phyloP scores from a whole-genome alignment of 2,888 invertebrate species.

The Reticulitermes lucifugus region DNA sequence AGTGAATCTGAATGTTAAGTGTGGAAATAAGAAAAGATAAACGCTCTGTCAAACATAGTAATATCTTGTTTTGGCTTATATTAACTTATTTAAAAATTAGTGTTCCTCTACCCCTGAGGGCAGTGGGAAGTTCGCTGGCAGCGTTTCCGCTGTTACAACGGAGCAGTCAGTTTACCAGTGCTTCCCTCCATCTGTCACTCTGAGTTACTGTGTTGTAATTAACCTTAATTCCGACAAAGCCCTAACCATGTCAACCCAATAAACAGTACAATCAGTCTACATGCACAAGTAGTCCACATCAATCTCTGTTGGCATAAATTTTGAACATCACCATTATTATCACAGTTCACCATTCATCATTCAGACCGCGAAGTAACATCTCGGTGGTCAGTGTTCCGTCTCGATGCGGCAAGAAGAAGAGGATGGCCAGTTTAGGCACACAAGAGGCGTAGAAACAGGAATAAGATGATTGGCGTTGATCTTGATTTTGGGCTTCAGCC shows the following conservation, averaged over 20 bases:
- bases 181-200: conserved; percentile 38
- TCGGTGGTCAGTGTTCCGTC: neutral
- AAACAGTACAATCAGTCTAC: conserved; percentile 38
- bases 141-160: neutral
- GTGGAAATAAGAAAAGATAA: too few species aligned
- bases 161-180: conserved; percentile 1
- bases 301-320: conserved; percentile 23
- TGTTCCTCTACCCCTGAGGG: too few species aligned
- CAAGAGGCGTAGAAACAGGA: too few species aligned
- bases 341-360: conserved; percentile 14
- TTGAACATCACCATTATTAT: conserved; percentile 26
- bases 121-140: too few species aligned
- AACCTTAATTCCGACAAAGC: conserved; percentile 41
- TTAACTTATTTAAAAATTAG: too few species aligned
- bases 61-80: too few species aligned
- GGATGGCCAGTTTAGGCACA: too few species aligned
- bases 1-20: too few species aligned
- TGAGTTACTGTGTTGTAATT: conserved; percentile 38
- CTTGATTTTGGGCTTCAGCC: too few species aligned
- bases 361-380: neutral
- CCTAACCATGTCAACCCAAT: conserved; percentile 40
- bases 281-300: conserved; percentile 16
- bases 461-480: too few species aligned
- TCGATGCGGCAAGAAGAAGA: too few species aligned
- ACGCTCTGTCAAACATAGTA: too few species aligned